Percentiles rank a stretch among this genome's conserved stretches.
phyloP scores from a whole-genome alignment of 2,113 vertebrate genomes.

The Hemichromis elongatus region DNA sequence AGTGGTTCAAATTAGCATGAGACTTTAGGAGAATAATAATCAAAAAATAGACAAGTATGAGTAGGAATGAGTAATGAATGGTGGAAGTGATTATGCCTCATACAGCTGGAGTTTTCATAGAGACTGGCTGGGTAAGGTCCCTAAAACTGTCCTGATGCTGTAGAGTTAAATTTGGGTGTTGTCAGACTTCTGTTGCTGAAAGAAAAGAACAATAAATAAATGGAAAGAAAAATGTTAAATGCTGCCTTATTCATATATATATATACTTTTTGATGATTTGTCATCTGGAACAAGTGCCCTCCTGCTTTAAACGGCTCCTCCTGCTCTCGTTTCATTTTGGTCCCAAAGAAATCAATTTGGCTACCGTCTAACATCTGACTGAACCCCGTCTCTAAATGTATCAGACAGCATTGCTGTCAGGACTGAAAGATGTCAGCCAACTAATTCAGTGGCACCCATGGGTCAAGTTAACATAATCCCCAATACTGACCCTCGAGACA shows the following conservation, averaged over 20 bases:
- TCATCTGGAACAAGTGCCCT: not conserved
- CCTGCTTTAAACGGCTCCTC: not conserved
- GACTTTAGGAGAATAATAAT: conserved; percentile 46
- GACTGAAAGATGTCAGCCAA: not conserved
- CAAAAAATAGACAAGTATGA: conserved; percentile 19
- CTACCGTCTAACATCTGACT: not conserved
- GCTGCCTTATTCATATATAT: not conserved
- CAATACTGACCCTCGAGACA: not conserved
- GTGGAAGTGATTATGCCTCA: not conserved
- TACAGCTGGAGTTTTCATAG: conserved; percentile 30
- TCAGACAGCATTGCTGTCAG: not conserved
- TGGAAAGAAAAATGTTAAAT: not conserved
- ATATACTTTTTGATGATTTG: not conserved
- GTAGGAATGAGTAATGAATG: conserved; percentile 28
- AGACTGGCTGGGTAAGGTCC: not conserved
- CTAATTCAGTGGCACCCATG: not conserved
- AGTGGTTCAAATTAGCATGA: conserved; percentile 46
- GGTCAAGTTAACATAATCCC: not conserved
- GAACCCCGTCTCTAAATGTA: not conserved
- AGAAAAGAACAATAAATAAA: not conserved
- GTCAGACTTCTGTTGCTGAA: not conserved
- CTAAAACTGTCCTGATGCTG: not conserved
- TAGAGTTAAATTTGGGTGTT: not conserved
- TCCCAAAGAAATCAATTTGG: not conserved
- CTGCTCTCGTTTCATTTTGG: not conserved